Evolutionary conservation across 2,113 vertebrate genomes (phyloP), one percentile per base, ranked within the genome.

Genomic region (Salvelinus sp.): DNA sequence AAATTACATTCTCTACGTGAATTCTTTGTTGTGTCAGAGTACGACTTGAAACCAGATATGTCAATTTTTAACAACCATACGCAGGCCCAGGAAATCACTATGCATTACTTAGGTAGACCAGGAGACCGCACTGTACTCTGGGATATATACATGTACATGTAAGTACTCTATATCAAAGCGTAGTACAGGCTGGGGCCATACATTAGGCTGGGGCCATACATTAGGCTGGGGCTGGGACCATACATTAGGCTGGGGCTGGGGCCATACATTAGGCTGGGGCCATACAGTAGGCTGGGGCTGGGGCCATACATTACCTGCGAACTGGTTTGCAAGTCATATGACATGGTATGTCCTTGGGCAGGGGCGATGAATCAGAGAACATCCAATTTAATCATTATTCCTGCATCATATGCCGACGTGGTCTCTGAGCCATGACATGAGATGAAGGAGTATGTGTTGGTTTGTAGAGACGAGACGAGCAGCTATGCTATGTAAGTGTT

Each of bases 101-200:
- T 88, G 85, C 85, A 88, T 91, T 88, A 91, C 87, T 86, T 85
- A 89, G 48, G 69, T 60, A 18, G 65, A 71, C 74, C 78, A 67
- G 60, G 67, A 18, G 50, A 54, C 13, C 1, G 22, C n/a, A 4
- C 60, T 63, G 22, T 63, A 22, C 23, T n/a, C 60, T 63, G 60
- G 23, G 60, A 22, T 16, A 16, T 18, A 50, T 16, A 50, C 1
- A 50, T 13, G 10, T 50, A 50, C 7, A 38, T 38, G 7, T 38
- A 9, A 9, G 38, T 38, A 38, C 38, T 38, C 38, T 38, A 38
- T 38, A 38, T 38, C 38, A 63, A 63, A 25, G 62, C 9, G 12
- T 63, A 25, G 10, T 63, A 23, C 2, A 25, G 9, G n/a, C 62
- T 25, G 38, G 38, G 38, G 2, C 38, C 7, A 38, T 38, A 38